These are phyloP conservation scores for Smutsia gigantea DNA, from an alignment of 2,797 vertebrate species.

Conservation along the genomic window DNA sequence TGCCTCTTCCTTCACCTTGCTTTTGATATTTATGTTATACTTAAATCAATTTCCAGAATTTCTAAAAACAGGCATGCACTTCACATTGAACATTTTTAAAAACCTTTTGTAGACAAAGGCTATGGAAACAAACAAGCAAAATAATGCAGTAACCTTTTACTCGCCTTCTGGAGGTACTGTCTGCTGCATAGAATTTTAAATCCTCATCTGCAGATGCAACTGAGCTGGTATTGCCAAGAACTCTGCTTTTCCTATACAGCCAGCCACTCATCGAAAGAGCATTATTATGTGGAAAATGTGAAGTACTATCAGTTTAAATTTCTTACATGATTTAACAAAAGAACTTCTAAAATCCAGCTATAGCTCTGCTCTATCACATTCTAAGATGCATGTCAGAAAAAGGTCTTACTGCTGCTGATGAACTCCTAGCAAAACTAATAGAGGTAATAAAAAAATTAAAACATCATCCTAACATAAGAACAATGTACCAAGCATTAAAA, in stretches of 20 bases:
- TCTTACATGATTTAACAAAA: slow-evolving; percentile 78
- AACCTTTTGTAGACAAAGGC: slow-evolving; percentile 81
- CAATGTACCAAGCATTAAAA: slow-evolving; percentile 70
- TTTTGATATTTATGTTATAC: slow-evolving; percentile 84
- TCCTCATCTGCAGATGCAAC: slow-evolving; percentile 89
- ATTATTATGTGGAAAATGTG: slow-evolving; percentile 79
- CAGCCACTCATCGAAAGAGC: slow-evolving; percentile 82
- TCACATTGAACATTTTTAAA: slow-evolving; percentile 64
- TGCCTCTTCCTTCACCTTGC: slow-evolving; percentile 86
- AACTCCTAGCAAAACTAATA: slow-evolving; percentile 77
- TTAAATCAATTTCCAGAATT: slow-evolving; percentile 83
- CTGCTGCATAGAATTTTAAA: slow-evolving; percentile 90
- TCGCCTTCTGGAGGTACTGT: slow-evolving; percentile 90
- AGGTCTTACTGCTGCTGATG: slow-evolving; percentile 79
- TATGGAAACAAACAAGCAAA: slow-evolving; percentile 87
- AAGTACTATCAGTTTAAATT: slow-evolving; percentile 84
- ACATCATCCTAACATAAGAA: slow-evolving; percentile 78
- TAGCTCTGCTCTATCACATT: slow-evolving; percentile 75
- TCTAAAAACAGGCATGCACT: slow-evolving; percentile 81
- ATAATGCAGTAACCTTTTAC: slow-evolving; percentile 90
- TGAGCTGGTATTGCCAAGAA: slow-evolving; percentile 87
- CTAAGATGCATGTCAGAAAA: slow-evolving; percentile 76
- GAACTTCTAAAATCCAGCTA: slow-evolving; percentile 79
- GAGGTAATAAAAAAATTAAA: slow-evolving; percentile 83
- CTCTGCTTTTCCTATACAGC: slow-evolving; percentile 85